Evolutionary conservation across 2,888 invertebrate genomes (phyloP).

Genomic region (Nycteola revayana): DNA sequence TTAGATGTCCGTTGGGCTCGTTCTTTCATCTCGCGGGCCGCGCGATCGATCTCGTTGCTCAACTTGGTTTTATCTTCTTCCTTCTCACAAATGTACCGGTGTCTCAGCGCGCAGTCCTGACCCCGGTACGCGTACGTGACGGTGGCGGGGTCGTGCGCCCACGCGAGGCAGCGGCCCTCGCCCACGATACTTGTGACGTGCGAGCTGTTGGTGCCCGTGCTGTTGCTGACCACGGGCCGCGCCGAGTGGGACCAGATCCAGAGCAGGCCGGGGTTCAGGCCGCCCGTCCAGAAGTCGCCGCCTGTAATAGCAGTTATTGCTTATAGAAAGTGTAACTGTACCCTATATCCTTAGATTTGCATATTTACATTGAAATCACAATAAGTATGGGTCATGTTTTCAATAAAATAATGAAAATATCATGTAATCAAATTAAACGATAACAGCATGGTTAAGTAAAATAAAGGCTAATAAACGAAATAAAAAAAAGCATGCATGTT

Average conservation of each 20-base stretch:
- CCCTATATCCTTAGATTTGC: too few relatives aligned
- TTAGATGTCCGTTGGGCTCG: constrained; percentile 21
- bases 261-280: constrained; percentile 90
- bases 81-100: constrained; percentile 87
- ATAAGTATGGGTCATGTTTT: too few relatives aligned
- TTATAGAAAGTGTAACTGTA: too few relatives aligned
- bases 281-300: constrained; percentile 91
- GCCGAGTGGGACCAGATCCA: constrained; percentile 95
- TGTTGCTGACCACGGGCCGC: constrained; percentile 84
- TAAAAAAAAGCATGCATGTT: too few relatives aligned
- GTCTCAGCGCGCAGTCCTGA: constrained; percentile 86
- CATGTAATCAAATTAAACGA: too few relatives aligned
- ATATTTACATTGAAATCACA: too few relatives aligned
- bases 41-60: constrained; percentile 83
- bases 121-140: constrained; percentile 86
- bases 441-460: too few relatives aligned
- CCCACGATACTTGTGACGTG: constrained; percentile 64
- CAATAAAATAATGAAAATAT: too few relatives aligned
- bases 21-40: constrained; percentile 42
- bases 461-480: too few relatives aligned
- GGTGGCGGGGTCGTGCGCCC: constrained; percentile 84
- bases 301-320: constrained; percentile 63
- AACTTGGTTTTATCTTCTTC: constrained; percentile 80
- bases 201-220: constrained; percentile 24
- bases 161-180: constrained; percentile 87